Evolutionary conservation across 23 tunicate species (phyloP), one percentile per base, ranked within the genome.

Genomic region (Trididemnum miniatum): DNA sequence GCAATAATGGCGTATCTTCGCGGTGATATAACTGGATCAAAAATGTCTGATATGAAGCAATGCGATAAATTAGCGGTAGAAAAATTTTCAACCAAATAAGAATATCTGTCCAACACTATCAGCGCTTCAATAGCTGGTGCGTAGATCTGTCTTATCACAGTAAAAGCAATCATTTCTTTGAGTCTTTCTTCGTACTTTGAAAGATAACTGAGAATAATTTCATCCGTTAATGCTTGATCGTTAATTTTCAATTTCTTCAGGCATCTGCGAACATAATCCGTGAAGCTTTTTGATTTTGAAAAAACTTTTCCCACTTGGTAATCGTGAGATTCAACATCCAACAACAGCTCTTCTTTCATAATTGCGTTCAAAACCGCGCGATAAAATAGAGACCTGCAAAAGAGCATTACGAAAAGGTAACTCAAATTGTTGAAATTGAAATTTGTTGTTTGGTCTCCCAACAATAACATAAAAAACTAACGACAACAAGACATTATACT

Each of bases 81-180:
- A 20, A 34, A 12, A 22, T 71, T 23, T 67, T 91, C 97, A 9
- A 73, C 20, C 34, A 92, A 87, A 72, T 82, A 92, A 26, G 60
- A 78, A 35, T 77, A 77, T 71, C 63, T 71, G 71, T 92, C 97
- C 12, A 92, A 54, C 25, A 92, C 71, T 23, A 92, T 92, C 26
- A 92, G 31, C 1, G 83, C 69, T 79, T 92, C 97, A n/a, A 92
- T 85, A 40, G 85, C 97, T 28, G 97, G 97, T 0, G 87, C 88
- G 51, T 75, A 92, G 20, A 85, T 35, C 35, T 92, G 89, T 1
- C 97, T 63, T 3, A 92, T 50, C 79, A 79, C 54, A 79, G 51
- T 79, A 78, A 92, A 92, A 26, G 92, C 92, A 32, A 92, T 36
- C 1, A 92, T 35, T 44, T 71, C 81, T 62, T 87, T 87, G 33